These are phyloP conservation scores for Chrysolina americana DNA, from an alignment of 2,888 invertebrate genomes.

Conservation along the genomic window DNA sequence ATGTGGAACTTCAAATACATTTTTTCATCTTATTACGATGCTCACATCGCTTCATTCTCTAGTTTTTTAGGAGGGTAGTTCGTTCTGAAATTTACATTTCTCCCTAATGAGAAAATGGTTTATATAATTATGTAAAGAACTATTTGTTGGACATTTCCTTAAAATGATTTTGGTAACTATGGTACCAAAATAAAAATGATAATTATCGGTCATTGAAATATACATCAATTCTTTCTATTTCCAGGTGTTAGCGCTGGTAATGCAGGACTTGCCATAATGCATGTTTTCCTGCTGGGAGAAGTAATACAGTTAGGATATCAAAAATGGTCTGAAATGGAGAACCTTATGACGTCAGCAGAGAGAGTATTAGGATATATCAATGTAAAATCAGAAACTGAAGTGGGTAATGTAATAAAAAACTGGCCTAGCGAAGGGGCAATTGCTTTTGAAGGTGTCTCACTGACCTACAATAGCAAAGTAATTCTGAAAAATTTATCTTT, in stretches of 20 bases:
- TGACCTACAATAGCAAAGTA: slow-evolving; percentile 82
- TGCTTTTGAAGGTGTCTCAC: slow-evolving; percentile 76
- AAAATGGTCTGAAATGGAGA: slow-evolving; percentile 86
- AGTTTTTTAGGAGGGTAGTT: no score
- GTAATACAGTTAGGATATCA: slow-evolving; percentile 76
- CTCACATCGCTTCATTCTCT: no score
- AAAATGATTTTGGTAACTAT: no score
- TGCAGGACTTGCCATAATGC: slow-evolving; percentile 76
- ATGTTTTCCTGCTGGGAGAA: slow-evolving; percentile 84
- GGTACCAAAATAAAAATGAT: no score
- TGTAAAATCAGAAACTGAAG: slow-evolving; percentile 21
- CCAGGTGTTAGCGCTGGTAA: slow-evolving; percentile 51
- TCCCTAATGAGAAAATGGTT: no score
- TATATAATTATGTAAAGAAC: no score
- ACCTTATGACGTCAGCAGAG: slow-evolving; percentile 92
- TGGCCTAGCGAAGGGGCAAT: slow-evolving; percentile 83
- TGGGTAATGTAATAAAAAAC: slow-evolving; percentile 65
- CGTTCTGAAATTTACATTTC: no score
- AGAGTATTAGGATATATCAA: slow-evolving; percentile 73
- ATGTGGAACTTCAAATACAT: no score
- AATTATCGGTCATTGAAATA: no score
- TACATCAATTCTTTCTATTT: slow-evolving; percentile 27
- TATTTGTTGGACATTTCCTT: no score
- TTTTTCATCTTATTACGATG: no score
- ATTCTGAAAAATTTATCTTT: slow-evolving; percentile 82